Percentiles rank a stretch among this genome's conserved stretches.
Evolutionary conservation across 2,888 invertebrate genomes (phyloP).

Genomic region (Coleophora flavipennella): DNA sequence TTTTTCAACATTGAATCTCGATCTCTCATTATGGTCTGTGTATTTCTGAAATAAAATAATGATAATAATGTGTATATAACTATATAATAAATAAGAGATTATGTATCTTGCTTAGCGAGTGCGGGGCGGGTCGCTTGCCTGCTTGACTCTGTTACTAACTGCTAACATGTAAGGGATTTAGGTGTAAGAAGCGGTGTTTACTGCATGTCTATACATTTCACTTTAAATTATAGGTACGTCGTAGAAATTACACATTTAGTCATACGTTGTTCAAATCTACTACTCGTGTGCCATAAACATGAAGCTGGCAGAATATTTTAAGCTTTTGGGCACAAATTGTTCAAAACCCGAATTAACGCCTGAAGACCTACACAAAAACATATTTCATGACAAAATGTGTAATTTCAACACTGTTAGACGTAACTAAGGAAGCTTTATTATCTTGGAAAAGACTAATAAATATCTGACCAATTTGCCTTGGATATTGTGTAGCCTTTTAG

Average conservation of each 20-base stretch:
- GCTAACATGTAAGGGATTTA: conserved; percentile 49
- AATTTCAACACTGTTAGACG: too few relatives aligned
- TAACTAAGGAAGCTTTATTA: conserved; percentile 45
- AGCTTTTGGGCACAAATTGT: too few relatives aligned
- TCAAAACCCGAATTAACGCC: too few relatives aligned
- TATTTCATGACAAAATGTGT: too few relatives aligned
- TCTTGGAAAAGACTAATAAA: conserved; percentile 52
- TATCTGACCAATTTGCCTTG: conserved; percentile 73
- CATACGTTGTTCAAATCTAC: too few relatives aligned
- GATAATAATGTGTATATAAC: conserved; percentile 59
- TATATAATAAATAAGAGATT: conserved; percentile 53
- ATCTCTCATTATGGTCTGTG: too few relatives aligned
- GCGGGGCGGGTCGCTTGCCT: conserved; percentile 48
- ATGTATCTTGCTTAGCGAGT: conserved; percentile 45
- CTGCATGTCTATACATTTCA: too few relatives aligned
- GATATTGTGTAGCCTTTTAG: conserved; percentile 70
- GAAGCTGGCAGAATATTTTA: too few relatives aligned
- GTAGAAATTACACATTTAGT: too few relatives aligned
- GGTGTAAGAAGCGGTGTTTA: conserved; percentile 38
- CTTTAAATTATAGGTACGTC: too few relatives aligned
- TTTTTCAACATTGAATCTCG: conserved; percentile 35
- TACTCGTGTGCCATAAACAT: too few relatives aligned
- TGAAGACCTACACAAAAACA: too few relatives aligned
- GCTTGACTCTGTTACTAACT: conserved; percentile 43
- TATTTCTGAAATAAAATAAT: conserved; percentile 21